Evolutionary conservation across 2,888 invertebrate genomes (phyloP).

Genomic region (Tetrapedia diversipes): DNA sequence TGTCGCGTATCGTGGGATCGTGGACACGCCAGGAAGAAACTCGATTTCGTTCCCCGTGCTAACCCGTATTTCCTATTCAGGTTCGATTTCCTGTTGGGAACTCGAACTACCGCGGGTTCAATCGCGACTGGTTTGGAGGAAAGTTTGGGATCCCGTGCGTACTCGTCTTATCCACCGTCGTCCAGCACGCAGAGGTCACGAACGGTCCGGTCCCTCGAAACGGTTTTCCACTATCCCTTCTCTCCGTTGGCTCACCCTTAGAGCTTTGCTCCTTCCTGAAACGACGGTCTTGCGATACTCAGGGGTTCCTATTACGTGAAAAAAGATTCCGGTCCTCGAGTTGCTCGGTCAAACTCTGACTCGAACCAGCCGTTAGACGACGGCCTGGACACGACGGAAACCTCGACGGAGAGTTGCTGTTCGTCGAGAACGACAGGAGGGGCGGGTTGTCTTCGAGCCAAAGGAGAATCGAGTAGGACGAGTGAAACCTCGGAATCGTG

Average conservation of each 20-base stretch:
- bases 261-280: not conserved
- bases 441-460: too few species aligned
- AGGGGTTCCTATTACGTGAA: constrained; percentile 11
- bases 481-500: not conserved
- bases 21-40: constrained; percentile 61
- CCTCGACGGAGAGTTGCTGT: too few species aligned
- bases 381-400: too few species aligned
- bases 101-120: constrained; percentile 71
- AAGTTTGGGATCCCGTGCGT: constrained; percentile 61
- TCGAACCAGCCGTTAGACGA: too few species aligned
- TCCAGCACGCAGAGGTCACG: constrained; percentile 63
- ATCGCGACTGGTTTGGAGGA: constrained; percentile 67
- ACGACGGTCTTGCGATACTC: too few species aligned
- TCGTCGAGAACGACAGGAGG: too few species aligned
- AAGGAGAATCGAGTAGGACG: too few species aligned
- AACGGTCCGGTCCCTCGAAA: constrained; percentile 67
- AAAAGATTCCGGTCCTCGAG: constrained; percentile 10
- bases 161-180: constrained; percentile 50
- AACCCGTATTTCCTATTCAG: constrained; percentile 66
- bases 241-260: not conserved
- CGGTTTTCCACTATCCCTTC: constrained; percentile 48
- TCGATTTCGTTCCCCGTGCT: constrained; percentile 69
- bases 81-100: constrained; percentile 62
- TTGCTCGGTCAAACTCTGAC: too few species aligned
- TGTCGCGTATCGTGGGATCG: constrained; percentile 65